A percentile compares a stretch with the other conserved stretches of the same genome.
These are phyloP conservation scores for Drepana arcuata DNA, from an alignment of 1,140 invertebrate species.

Conservation along the genomic window DNA sequence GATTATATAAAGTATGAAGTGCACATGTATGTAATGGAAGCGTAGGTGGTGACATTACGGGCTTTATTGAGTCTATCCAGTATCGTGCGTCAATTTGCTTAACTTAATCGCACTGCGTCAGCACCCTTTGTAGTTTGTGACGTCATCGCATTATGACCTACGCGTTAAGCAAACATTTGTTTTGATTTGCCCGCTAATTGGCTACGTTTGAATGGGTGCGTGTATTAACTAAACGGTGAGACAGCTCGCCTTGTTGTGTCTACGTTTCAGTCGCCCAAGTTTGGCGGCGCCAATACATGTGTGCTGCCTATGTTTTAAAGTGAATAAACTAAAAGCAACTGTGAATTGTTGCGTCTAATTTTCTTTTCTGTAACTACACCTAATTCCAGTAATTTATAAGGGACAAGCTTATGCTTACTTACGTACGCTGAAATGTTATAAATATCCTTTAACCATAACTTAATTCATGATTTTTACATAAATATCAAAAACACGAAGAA, in stretches of 20 bases:
- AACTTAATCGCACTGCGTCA: slow-evolving; percentile 32
- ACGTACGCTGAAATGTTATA: too few species aligned
- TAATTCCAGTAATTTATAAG: too few species aligned
- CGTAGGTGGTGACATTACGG: slow-evolving; percentile 30
- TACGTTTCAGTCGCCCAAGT: slow-evolving; percentile 4
- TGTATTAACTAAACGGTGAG: background rate
- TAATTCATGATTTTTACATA: too few species aligned
- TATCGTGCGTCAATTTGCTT: slow-evolving; percentile 56
- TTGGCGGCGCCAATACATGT: too few species aligned
- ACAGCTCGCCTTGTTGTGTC: slow-evolving; percentile 11
- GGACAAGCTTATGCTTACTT: too few species aligned
- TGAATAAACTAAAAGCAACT: too few species aligned
- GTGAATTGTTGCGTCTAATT: too few species aligned
- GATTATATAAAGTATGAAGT: slow-evolving; percentile 5
- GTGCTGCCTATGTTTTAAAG: too few species aligned
- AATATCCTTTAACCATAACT: too few species aligned
- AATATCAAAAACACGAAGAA: too few species aligned
- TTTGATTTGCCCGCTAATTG: slow-evolving; percentile 13
- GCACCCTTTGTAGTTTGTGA: slow-evolving; percentile 27
- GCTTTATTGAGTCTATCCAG: slow-evolving; percentile 11
- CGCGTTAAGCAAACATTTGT: slow-evolving; percentile 16
- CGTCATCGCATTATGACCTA: slow-evolving; percentile 13
- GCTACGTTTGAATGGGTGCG: too few species aligned
- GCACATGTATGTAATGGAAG: slow-evolving; percentile 24
- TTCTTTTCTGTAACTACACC: too few species aligned